Conservation (phyloP, 2,888 invertebrate genomes). For the Halictus ligatus region DNA sequence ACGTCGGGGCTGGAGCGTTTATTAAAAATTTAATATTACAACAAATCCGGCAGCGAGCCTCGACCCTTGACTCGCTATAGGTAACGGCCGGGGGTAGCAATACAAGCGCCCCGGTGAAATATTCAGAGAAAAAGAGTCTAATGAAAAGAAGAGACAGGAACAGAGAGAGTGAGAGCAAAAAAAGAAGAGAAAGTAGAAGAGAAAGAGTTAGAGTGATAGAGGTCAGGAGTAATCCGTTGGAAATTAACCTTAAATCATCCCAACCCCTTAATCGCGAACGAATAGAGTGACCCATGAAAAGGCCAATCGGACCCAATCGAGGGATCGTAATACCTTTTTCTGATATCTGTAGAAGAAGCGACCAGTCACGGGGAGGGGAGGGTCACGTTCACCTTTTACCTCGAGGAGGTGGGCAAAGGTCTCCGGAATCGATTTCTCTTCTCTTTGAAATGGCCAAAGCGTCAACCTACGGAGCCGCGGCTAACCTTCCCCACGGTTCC, state of each 20-base stretch:
- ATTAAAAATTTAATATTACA: constrained; percentile 57
- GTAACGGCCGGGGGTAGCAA: constrained; percentile 11
- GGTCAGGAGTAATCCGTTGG: constrained; percentile 68
- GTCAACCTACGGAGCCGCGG: constrained; percentile 39
- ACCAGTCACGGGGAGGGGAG: constrained; percentile 52
- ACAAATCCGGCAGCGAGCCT: constrained; percentile 35
- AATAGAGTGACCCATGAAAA: constrained; percentile 69
- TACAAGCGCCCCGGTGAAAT: constrained; percentile 36
- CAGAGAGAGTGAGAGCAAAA: too few relatives aligned
- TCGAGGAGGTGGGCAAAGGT: constrained; percentile 59
- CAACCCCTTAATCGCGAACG: constrained; percentile 62
- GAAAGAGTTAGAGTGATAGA: not conserved
- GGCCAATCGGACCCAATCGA: constrained; percentile 73
- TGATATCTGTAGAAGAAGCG: constrained; percentile 66
- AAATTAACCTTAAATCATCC: constrained; percentile 75
- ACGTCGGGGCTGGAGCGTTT: constrained; percentile 11
- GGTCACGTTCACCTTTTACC: constrained; percentile 56
- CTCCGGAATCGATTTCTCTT: constrained; percentile 67
- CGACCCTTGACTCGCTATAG: not conserved
- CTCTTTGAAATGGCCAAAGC: constrained; percentile 66
- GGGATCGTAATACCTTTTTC: constrained; percentile 73
- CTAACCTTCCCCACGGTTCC: constrained; percentile 1
- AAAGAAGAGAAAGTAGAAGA: not conserved
- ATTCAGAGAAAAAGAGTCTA: constrained; percentile 22
- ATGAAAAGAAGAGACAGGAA: constrained; percentile 7